Percentiles rank a stretch among this genome's conserved stretches.
Conservation (phyloP, 1,140 invertebrate genomes). For the Trichonephila clavipes region DNA sequence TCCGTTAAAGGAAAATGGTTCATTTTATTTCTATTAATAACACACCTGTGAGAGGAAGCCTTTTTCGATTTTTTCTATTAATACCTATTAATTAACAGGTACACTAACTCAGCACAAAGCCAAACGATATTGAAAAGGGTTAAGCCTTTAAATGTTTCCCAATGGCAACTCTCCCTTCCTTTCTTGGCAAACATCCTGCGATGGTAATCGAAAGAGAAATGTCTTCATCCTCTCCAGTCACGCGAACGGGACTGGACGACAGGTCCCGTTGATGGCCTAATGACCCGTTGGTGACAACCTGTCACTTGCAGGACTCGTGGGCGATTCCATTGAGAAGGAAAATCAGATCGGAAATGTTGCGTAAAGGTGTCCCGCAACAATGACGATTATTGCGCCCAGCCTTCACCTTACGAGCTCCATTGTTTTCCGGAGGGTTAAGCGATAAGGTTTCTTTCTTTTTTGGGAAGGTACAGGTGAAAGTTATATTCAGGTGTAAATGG, state of each 20-base stretch:
- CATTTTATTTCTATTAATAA: too few relatives aligned
- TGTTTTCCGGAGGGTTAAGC: neutral
- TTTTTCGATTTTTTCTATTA: too few relatives aligned
- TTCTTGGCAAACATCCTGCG: neutral
- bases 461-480: too few relatives aligned
- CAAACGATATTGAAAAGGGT: neutral
- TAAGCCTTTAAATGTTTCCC: neutral
- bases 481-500: too few relatives aligned
- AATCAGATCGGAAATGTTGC: constrained; percentile 59
- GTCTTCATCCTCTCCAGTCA: constrained; percentile 25
- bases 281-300: constrained; percentile 41
- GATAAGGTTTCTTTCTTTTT: too few relatives aligned
- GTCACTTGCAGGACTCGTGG: neutral
- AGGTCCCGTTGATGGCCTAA: neutral
- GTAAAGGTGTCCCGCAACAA: constrained; percentile 7
- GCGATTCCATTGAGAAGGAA: neutral
- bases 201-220: constrained; percentile 11
- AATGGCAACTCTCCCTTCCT: neutral
- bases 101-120: too few relatives aligned
- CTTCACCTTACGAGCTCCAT: neutral
- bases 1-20: too few relatives aligned
- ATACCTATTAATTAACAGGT: too few relatives aligned
- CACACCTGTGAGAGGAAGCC: too few relatives aligned
- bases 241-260: neutral
- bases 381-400: neutral